Evolutionary conservation across 2,888 invertebrate species (phyloP).

Genomic region (Chymomyza procnemis): DNA sequence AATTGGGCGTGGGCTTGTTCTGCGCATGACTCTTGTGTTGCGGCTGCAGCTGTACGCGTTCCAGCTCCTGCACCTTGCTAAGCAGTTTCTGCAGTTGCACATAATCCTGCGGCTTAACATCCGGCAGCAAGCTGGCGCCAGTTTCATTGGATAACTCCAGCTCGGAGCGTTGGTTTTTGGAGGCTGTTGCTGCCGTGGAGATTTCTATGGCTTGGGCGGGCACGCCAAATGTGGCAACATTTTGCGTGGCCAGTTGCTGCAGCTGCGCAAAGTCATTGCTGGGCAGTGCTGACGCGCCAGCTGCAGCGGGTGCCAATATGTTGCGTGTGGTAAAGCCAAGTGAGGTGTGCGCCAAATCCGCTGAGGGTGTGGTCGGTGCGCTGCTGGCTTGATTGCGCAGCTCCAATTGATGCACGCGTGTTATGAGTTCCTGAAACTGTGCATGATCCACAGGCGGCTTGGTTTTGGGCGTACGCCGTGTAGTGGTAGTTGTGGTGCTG

Average conservation of each 20-base stretch:
- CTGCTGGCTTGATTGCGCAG: constrained; percentile 50
- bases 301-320: constrained; percentile 38
- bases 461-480: constrained; percentile 50
- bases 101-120: constrained; percentile 80
- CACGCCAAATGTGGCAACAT: background rate
- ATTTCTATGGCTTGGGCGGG: constrained; percentile 55
- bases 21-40: constrained; percentile 17
- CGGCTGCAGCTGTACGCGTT: constrained; percentile 69
- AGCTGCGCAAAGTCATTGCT: constrained; percentile 72
- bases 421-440: constrained; percentile 79
- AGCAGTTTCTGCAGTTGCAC: constrained; percentile 79
- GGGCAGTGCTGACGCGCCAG: constrained; percentile 36
- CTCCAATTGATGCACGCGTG: constrained; percentile 78
- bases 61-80: constrained; percentile 78
- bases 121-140: constrained; percentile 55
- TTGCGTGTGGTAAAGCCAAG: constrained; percentile 69
- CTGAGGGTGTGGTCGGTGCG: constrained; percentile 16
- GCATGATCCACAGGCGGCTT: constrained; percentile 77
- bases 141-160: constrained; percentile 70
- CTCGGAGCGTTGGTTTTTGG: constrained; percentile 38
- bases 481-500: constrained; percentile 35
- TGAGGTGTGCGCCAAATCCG: constrained; percentile 9
- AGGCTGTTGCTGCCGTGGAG: constrained; percentile 67
- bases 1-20: constrained; percentile 24
- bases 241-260: constrained; percentile 55